Evolutionary conservation across 1,140 invertebrate species (phyloP), one percentile per base, ranked within the genome.

Genomic region (Rhizoglyphus robini): DNA sequence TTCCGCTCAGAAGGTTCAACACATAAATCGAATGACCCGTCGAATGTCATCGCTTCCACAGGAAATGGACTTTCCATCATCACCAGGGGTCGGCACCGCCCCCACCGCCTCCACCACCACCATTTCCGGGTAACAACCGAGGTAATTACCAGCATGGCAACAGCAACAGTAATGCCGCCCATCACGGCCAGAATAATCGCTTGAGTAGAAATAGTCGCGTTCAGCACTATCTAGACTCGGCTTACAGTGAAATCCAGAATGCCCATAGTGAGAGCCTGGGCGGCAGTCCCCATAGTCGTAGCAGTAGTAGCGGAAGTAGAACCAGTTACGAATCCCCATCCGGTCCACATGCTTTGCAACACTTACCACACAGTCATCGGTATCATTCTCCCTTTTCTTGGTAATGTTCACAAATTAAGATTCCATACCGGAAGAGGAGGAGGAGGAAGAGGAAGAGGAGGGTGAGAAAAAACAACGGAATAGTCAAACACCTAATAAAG

Each of bases 331-430:
- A 41, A 41, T 18, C 36, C 8, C 36, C 36, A 41, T 18, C 36
- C 8, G 8, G 8, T 11, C 36, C 51, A 23, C 51, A 5, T 8
- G 8, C 51, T 32, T 23, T 23, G 8, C 51, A 8, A 32, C 8
- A 11, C 20, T 54, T 32, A 15, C 51, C 31, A 27, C 8, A 11
- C 8, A 25, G 23, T 54, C 51, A 54, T 5, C 8, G 51, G 20
- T 54, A 54, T 54, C 51, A 54, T 54, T 54, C 51, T 8, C 51
- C 51, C 20, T 54, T 54, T 54, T 54, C 51, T 20, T 54, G 51
- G 51, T 54, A 54, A 54, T 11, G 51, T n/a, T n/a, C 51, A 15
- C 8, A 54, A 54, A 32, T 41, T 41, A n/a, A n/a, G n/a, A n/a
- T n/a, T n/a, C n/a, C n/a, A 41, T 41, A 11, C 15, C 51, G 8